phyloP scores from a whole-genome alignment of 2,113 vertebrate species.

The Pygathrix nemaeus region DNA sequence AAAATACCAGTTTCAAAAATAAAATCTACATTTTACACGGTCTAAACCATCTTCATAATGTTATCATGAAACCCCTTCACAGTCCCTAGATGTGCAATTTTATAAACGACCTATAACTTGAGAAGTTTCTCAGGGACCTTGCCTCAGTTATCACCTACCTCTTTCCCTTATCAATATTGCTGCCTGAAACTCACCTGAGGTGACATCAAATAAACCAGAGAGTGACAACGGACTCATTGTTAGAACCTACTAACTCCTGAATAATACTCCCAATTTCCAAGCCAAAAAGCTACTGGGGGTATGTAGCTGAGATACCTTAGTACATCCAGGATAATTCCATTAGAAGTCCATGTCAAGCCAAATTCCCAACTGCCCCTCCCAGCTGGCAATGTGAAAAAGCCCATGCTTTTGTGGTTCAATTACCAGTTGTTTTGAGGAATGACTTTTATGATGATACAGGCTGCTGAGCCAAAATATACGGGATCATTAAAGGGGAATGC shows the following conservation, averaged over 20 bases:
- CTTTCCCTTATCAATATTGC: not conserved
- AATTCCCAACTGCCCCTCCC: not conserved
- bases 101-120: not conserved
- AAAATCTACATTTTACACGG: not conserved
- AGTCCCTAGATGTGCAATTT: not conserved
- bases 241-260: not conserved
- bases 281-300: not conserved
- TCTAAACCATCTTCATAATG: not conserved
- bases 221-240: not conserved
- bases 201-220: not conserved
- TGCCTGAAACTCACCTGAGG: not conserved
- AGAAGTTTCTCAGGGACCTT: not conserved
- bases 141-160: not conserved
- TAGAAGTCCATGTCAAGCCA: not conserved
- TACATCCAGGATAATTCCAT: not conserved
- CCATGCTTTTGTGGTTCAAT: not conserved
- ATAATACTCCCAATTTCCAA: not conserved
- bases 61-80: not conserved
- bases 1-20: not conserved
- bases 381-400: not conserved
- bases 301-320: not conserved
- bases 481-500: conserved; percentile 32
- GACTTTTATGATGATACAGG: conserved; percentile 27
- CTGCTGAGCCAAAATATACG: conserved; percentile 23
- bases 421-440: conserved; percentile 43